Conservation (phyloP, 2,888 invertebrate species). For the Siphlonurus alternatus region DNA sequence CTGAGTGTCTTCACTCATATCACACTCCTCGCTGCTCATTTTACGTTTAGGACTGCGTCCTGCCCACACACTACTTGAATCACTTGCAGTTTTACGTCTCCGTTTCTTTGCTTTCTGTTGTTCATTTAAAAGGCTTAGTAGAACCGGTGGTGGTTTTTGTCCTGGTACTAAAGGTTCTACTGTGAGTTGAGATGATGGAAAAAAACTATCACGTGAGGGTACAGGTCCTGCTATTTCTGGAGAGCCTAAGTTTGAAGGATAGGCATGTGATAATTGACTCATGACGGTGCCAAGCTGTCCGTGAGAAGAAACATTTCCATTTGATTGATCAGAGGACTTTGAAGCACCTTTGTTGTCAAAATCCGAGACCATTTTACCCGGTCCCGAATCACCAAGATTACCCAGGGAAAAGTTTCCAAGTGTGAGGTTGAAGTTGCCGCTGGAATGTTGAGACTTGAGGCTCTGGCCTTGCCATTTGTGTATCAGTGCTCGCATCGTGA, state of each 20-base stretch:
- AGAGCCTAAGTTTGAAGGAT: constrained; percentile 8
- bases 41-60: constrained; percentile 44
- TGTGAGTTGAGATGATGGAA: constrained; percentile 13
- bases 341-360: constrained; percentile 9
- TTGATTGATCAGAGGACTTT: constrained; percentile 2
- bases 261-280: constrained; percentile 10
- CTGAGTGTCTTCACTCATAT: constrained; percentile 18
- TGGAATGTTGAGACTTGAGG: constrained; percentile 30
- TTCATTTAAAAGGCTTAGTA: constrained; percentile 25
- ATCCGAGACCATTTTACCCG: constrained; percentile 10
- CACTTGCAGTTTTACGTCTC: constrained; percentile 36
- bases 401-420: constrained; percentile 16
- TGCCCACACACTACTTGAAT: constrained; percentile 33
- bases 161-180: constrained; percentile 24
- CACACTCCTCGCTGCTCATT: constrained; percentile 30
- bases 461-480: constrained; percentile 67
- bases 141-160: constrained; percentile 27
- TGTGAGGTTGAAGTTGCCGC: constrained; percentile 46
- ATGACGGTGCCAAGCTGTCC: constrained; percentile 8
- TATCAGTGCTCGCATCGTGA: constrained; percentile 75
- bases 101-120: constrained; percentile 22
- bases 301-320: constrained; percentile 8
- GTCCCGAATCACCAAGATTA: constrained; percentile 10
- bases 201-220: constrained; percentile 8
- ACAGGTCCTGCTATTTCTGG: constrained; percentile 6